Base-by-base conservation (phyloP, 2,888 invertebrate species). In the Apamea crenata region DNA sequence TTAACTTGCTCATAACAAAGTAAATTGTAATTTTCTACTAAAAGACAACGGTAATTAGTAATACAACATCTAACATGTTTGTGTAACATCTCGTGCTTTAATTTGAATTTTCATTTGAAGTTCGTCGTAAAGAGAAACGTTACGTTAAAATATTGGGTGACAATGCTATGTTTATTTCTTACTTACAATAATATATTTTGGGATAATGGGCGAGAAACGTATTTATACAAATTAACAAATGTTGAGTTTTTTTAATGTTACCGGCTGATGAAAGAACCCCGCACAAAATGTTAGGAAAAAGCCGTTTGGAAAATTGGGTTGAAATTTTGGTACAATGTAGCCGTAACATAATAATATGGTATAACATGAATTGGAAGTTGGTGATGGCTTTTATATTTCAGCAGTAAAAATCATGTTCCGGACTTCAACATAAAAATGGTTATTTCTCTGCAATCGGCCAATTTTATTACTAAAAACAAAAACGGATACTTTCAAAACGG, bases 41-140 rank as follows among this genome's bases (percentile, higher is more conserved):
- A 18, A 61, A 61, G 21, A 32, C n/a, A 53, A 40, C 29, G 36
- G 40, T 61, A 14, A 80, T 61, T 61, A 7, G 14, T 68, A 36
- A 80, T 74, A 53, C 53, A 36, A 36, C 36, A 36, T 4, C 36
- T 36, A 36, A 36, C 36, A 36, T 36, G n/a, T n/a, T n/a, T 36
- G 5, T 36, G 36, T 36, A 36, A 36, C 81, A 44, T 53, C 66
- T 71, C n/a, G 21, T 53, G 59, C 50, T 78, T 40, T 69, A 65
- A 82, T 74, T 82, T 70, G 66, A 66, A 61, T 70, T 78, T 59
- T 70, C 29, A 70, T 82, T 81, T 82, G 53, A 78, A 72, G 71
- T 67, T 16, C 12, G 56, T 74, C 82, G 44, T 82, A 70, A 82
- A 82, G 47, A 21, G 61, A 25, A 78, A 61, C 29, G 16, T 40